Conservation (phyloP, 2,113 vertebrate genomes). For the Sisor rabdophorus region DNA sequence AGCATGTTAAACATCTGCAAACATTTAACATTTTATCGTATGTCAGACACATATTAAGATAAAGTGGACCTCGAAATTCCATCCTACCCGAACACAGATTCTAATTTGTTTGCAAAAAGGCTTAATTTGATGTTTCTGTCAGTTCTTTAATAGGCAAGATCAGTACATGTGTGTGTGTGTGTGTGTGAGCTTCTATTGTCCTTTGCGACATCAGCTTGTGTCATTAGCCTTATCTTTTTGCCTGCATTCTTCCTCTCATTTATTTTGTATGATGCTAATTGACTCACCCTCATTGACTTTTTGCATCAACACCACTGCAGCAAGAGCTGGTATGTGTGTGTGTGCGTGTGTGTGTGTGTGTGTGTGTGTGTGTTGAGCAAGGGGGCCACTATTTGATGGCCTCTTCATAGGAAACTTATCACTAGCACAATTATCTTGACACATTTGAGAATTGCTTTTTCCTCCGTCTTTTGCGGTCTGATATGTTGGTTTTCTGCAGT, state of each 20-base stretch:
- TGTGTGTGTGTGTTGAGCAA: constrained; percentile 3
- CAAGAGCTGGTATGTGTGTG: constrained; percentile 15
- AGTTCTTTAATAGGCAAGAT: constrained; percentile 19
- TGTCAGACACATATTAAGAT: background rate
- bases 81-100: constrained; percentile 5
- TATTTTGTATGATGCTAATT: constrained; percentile 55
- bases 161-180: background rate
- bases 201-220: background rate
- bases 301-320: constrained; percentile 34
- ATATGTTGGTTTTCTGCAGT: constrained; percentile 46
- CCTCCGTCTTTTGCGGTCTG: constrained; percentile 47
- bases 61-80: constrained; percentile 1
- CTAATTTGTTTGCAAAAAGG: constrained; percentile 4
- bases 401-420: constrained; percentile 50
- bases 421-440: constrained; percentile 48
- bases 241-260: constrained; percentile 33
- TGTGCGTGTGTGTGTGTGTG: too few species aligned
- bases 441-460: constrained; percentile 50
- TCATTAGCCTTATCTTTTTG: constrained; percentile 40
- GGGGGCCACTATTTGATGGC: constrained; percentile 38
- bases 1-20: background rate
- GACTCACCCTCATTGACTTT: constrained; percentile 56
- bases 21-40: background rate
- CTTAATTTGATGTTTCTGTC: constrained; percentile 2
- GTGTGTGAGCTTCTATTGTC: constrained; percentile 1